These are phyloP conservation scores for Heteromurus nitidus DNA, from an alignment of 2,888 invertebrate species.

Conservation along the genomic window DNA sequence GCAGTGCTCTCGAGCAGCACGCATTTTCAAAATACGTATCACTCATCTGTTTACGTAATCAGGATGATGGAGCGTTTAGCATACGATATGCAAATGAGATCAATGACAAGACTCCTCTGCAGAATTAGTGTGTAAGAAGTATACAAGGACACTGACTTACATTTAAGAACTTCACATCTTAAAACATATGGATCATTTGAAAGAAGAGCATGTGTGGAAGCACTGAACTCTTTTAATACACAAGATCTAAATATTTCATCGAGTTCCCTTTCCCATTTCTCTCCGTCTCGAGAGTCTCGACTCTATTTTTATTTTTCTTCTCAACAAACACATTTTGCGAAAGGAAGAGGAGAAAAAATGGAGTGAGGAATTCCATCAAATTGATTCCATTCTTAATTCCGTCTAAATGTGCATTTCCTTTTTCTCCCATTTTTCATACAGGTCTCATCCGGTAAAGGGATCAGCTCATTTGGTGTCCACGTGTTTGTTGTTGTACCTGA, in stretches of 20 bases:
- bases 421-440: constrained; percentile 68
- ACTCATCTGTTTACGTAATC: no score
- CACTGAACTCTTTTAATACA: no score
- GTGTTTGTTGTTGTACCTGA: constrained; percentile 76
- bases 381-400: no score
- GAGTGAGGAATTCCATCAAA: background rate
- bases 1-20: no score
- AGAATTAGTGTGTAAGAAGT: background rate
- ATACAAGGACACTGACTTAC: background rate
- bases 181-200: no score
- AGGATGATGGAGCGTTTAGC: background rate
- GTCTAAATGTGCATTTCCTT: no score
- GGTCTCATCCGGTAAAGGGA: constrained; percentile 76
- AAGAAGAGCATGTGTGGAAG: no score
- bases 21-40: no score
- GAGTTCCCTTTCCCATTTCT: background rate
- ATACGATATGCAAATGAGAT: constrained; percentile 5
- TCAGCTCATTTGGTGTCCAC: constrained; percentile 76
- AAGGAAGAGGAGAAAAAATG: background rate
- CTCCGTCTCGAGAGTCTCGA: no score
- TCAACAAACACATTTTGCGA: background rate
- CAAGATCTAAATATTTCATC: background rate
- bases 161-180: no score
- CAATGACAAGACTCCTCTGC: no score
- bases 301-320: no score